Evolutionary conservation across 2,113 vertebrate genomes (phyloP).

Genomic region (Hippopotamus amphibius): DNA sequence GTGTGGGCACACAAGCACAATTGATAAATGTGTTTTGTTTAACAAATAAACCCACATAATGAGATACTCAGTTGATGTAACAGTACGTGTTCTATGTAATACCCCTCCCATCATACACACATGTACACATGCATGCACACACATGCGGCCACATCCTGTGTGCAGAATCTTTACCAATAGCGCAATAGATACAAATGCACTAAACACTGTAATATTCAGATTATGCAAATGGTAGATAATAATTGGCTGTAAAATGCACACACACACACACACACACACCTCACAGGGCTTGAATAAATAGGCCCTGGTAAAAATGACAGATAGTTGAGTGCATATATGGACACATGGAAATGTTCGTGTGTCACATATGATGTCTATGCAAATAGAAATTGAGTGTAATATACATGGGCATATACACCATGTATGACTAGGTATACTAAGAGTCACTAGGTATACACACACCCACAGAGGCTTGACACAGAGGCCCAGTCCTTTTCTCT

Average conservation of each 20-base stretch:
- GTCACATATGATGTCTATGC: accelerated
- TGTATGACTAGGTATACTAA: not conserved
- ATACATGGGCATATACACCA: accelerated
- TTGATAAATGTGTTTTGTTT: conserved; percentile 51
- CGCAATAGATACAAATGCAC: not conserved
- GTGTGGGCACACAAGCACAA: conserved; percentile 14
- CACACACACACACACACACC: accelerated
- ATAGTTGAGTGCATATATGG: not conserved
- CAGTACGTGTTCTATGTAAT: not conserved
- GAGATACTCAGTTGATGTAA: not conserved
- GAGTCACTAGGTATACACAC: accelerated
- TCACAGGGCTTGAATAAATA: not conserved
- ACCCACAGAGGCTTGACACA: too few relatives aligned
- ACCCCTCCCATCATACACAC: not conserved
- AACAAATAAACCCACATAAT: conserved; percentile 57
- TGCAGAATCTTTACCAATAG: not conserved
- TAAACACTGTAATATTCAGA: not conserved
- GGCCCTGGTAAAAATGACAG: not conserved
- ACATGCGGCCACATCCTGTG: not conserved
- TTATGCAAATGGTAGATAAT: not conserved
- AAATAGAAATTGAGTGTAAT: accelerated
- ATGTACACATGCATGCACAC: too few relatives aligned
- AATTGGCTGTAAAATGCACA: not conserved
- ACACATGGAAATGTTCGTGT: not conserved
- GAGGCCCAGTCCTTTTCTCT: too few relatives aligned